Evolutionary conservation across 2,888 invertebrate species (phyloP), one percentile per base, ranked within the genome.

Genomic region (Dryomyza anilis): DNA sequence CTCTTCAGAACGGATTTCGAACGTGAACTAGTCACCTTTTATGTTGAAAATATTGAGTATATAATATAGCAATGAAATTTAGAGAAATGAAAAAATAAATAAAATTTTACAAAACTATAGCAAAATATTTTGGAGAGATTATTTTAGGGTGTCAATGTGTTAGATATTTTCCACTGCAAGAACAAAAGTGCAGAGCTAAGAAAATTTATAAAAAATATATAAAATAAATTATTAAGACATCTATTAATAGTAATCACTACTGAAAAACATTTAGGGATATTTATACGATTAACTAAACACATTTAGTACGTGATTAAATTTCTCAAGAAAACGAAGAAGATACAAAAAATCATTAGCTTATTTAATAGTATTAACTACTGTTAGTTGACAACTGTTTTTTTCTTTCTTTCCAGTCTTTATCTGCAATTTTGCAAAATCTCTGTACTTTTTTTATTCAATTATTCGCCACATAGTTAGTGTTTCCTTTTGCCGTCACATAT

Each of bases 1-100:
- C 77, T 76, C 74, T 76, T 78, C 71, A 78, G 71, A 66, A 77
- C 74, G 39, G 76, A 76, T 69, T 75, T 77, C 64, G 77, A 77
- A 66, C 77, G 76, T 69, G 76, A 69, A 70, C 67, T 72, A 65
- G 72, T 66, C 66, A 76, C 70, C 77, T 77, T 70, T 25, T 43
- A 27, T 39, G 39, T 21, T 25, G 5, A 57, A 43, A 57, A 57
- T 23, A 30, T 25, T 25, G 50, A 2, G 7, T 50, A 5, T 43
- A 16, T 16, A 19, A 16, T 30, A 16, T 45, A 30, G 5, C 19
- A 16, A 45, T 16, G n/a, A 16, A 52, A 3, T 1, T 3, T 16
- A 50, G 3, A 46, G 19, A 6, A 21, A 25, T 12, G 36, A 16
- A 48, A 48, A 63, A 23, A 33, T 23, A 19, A 8, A 30, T n/a